Percentiles rank a stretch among this genome's conserved stretches.
phyloP scores from a whole-genome alignment of 2,888 invertebrate genomes.

The Hemistola chrysoprasaria region DNA sequence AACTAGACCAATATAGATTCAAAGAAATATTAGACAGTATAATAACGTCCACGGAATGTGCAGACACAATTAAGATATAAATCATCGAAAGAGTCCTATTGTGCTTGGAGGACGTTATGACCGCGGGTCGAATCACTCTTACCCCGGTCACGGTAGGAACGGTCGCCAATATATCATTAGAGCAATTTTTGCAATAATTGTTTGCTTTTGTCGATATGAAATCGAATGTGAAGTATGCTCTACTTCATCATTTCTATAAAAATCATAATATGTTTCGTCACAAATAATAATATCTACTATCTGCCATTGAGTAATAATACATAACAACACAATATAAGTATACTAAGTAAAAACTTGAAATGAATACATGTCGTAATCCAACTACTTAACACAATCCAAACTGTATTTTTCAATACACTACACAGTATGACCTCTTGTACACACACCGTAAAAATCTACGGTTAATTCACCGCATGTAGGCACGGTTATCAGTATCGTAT shows the following conservation, averaged over 20 bases:
- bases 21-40: constrained; percentile 64
- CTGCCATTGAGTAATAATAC: too few relatives aligned
- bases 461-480: too few relatives aligned
- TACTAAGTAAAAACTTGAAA: background rate
- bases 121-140: constrained; percentile 66
- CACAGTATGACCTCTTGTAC: too few relatives aligned
- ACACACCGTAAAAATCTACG: too few relatives aligned
- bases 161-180: constrained; percentile 82
- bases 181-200: constrained; percentile 81
- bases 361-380: too few relatives aligned
- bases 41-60: constrained; percentile 61
- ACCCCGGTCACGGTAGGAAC: constrained; percentile 73
- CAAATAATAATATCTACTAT: too few relatives aligned
- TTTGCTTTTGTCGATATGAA: constrained; percentile 56
- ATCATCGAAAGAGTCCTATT: constrained; percentile 72
- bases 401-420: too few relatives aligned
- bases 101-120: constrained; percentile 77
- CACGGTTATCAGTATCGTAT: too few relatives aligned
- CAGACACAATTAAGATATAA: constrained; percentile 76
- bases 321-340: background rate
- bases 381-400: too few relatives aligned
- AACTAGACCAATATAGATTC: constrained; percentile 31
- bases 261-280: background rate
- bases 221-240: constrained; percentile 49
- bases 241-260: constrained; percentile 34